These are phyloP conservation scores for Anthrax anthrax DNA, from an alignment of 2,888 invertebrate species.

Conservation along the genomic window DNA sequence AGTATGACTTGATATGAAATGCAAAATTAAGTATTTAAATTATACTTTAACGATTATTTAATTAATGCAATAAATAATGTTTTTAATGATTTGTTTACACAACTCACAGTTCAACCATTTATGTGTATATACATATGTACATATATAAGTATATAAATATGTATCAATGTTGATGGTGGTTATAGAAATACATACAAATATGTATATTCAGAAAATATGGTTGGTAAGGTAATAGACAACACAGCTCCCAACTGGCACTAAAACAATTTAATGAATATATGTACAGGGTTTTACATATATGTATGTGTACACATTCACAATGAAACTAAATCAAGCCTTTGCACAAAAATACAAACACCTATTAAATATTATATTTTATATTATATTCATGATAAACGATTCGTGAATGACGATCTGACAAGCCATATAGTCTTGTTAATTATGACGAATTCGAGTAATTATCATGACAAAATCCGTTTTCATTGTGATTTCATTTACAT, in stretches of 20 bases:
- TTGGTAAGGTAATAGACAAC: too few species aligned
- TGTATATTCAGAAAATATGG: too few species aligned
- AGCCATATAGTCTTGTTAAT: not conserved
- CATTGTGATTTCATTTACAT: not conserved
- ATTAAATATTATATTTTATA: too few species aligned
- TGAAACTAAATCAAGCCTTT: too few species aligned
- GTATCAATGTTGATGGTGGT: too few species aligned
- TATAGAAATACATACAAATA: too few species aligned
- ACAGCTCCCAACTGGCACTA: too few species aligned
- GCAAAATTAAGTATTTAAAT: conserved; percentile 9
- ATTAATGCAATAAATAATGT: conserved; percentile 7
- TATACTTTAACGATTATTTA: conserved; percentile 9
- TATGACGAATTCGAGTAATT: not conserved
- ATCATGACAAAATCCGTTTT: not conserved
- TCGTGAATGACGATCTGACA: not conserved
- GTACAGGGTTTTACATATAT: too few species aligned
- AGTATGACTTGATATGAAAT: conserved; percentile 5
- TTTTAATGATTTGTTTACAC: conserved; percentile 6
- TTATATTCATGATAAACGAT: not conserved
- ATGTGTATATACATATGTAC: not conserved
- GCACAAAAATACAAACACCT: too few species aligned
- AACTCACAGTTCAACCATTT: not conserved
- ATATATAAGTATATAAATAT: not conserved
- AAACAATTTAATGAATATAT: too few species aligned
- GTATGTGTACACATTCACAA: too few species aligned